phyloP scores from a whole-genome alignment of 2,888 invertebrate genomes.

The Ctena decussata region DNA sequence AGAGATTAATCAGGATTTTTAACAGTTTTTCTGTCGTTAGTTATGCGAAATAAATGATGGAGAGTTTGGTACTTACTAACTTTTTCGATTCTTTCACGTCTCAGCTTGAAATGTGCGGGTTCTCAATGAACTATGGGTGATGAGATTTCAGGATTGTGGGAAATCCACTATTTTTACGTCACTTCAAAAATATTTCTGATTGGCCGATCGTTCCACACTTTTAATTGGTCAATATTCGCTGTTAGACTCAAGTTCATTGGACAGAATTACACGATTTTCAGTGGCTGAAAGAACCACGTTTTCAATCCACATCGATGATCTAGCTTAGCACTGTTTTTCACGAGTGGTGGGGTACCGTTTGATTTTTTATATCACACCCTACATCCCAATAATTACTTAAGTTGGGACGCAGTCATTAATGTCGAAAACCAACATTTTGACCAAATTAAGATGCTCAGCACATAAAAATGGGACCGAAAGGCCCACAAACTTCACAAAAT shows the following conservation, averaged over 20 bases:
- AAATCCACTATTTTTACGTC: constrained; percentile 43
- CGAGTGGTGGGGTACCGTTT: constrained; percentile 14
- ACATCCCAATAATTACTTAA: no score
- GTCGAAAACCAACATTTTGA: no score
- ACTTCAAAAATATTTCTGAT: constrained; percentile 35
- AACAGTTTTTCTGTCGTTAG: no score
- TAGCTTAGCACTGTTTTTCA: constrained; percentile 8
- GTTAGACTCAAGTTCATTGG: constrained; percentile 28
- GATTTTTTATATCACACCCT: no score
- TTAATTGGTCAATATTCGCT: constrained; percentile 55
- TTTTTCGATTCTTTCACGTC: constrained; percentile 40
- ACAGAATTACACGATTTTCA: background rate
- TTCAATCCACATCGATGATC: constrained; percentile 36
- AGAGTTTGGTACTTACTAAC: background rate
- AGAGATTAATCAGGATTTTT: no score
- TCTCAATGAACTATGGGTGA: constrained; percentile 62
- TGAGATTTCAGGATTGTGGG: constrained; percentile 13
- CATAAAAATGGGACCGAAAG: no score
- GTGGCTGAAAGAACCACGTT: constrained; percentile 33
- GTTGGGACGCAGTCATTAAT: no score
- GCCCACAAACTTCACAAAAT: no score
- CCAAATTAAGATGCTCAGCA: no score
- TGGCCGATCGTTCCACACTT: constrained; percentile 34
- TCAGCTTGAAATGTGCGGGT: constrained; percentile 54
- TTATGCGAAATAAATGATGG: no score